These are phyloP conservation scores for Fistularia commersonii DNA, from an alignment of 2,797 vertebrate genomes.

Conservation along the genomic window DNA sequence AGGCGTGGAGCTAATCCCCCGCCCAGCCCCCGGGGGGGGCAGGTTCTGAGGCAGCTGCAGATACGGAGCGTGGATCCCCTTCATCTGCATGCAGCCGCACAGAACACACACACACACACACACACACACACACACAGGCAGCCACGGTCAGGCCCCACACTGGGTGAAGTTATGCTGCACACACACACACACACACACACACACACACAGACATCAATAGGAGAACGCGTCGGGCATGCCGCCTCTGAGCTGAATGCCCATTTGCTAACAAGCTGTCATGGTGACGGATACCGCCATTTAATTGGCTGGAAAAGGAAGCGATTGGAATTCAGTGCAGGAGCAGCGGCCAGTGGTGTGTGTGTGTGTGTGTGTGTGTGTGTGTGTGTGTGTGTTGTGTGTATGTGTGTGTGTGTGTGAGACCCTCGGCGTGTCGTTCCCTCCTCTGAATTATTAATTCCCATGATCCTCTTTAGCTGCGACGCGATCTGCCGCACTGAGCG, in stretches of 20 bases:
- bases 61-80: too few species aligned
- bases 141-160: conserved; percentile 12
- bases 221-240: conserved; percentile 9
- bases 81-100: too few species aligned
- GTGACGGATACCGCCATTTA: conserved; percentile 62
- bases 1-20: too few species aligned
- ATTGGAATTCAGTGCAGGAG: conserved; percentile 44
- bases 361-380: conserved; percentile 6
- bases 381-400: conserved; percentile 38
- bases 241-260: conserved; percentile 42
- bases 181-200: conserved; percentile 18
- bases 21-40: too few species aligned
- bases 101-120: too few species aligned
- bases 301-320: conserved; percentile 56
- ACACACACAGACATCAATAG: conserved; percentile 1
- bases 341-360: too few species aligned
- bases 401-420: conserved; percentile 19
- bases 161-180: conserved; percentile 19
- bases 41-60: too few species aligned
- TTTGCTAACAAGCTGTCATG: conserved; percentile 61
- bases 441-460: conserved; percentile 40
- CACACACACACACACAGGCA: conserved; percentile 14
- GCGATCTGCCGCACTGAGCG: conserved; percentile 23
- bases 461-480: conserved; percentile 41
- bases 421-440: conserved; percentile 20